phyloP scores from a whole-genome alignment of 2,113 vertebrate species.

The Oxyura jamaicensis region DNA sequence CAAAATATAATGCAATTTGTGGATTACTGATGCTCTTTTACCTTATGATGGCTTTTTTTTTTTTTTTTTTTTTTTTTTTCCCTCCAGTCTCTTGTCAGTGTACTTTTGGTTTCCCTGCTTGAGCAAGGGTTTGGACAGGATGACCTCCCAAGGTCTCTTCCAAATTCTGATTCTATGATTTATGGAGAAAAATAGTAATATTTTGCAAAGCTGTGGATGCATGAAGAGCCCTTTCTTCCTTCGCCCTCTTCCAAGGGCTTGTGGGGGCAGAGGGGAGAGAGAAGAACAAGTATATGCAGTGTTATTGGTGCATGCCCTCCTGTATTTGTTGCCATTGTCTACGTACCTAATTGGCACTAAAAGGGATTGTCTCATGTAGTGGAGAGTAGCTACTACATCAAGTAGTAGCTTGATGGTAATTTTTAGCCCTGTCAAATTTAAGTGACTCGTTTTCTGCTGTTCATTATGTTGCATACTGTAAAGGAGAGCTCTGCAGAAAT shows the following conservation, averaged over 20 bases:
- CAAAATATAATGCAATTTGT: neutral
- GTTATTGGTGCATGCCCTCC: neutral
- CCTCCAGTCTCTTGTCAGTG: neutral
- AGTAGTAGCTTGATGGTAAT: neutral
- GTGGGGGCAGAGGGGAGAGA: fast-evolving
- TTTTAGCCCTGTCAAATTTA: neutral
- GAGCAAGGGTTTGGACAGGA: neutral
- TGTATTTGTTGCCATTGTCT: neutral
- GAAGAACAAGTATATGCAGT: neutral
- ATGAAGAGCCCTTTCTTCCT: neutral
- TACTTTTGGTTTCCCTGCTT: neutral
- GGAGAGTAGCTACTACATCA: neutral
- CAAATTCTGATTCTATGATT: neutral
- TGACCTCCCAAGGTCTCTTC: neutral
- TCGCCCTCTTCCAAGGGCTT: neutral
- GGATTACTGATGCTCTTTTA: neutral
- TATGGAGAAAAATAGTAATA: neutral
- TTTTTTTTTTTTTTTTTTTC: neutral
- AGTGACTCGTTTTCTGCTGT: neutral
- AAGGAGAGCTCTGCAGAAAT: neutral
- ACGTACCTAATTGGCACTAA: neutral
- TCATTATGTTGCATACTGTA: neutral
- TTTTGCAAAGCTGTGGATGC: neutral
- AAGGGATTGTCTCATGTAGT: neutral
- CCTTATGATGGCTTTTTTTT: neutral